Percentiles rank a stretch among this genome's conserved stretches.
phyloP scores from a whole-genome alignment of 2,888 invertebrate species.

The Pristionchus entomophagus region DNA sequence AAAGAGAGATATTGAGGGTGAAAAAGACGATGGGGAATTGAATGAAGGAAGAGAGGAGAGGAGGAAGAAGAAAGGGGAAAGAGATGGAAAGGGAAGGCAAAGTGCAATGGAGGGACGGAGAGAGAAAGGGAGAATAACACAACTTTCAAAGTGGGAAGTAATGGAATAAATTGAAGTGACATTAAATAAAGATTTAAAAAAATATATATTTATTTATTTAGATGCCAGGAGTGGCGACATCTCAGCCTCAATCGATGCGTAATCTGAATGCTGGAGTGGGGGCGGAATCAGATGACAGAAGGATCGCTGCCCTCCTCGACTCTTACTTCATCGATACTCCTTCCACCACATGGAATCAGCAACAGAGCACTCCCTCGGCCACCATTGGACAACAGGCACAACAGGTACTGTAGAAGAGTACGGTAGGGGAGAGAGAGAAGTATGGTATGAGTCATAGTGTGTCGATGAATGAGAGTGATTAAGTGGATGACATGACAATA shows the following conservation, averaged over 20 bases:
- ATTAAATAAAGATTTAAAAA: no score
- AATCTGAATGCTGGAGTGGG: neutral
- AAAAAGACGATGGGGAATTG: constrained; percentile 47
- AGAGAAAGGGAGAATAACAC: constrained; percentile 28
- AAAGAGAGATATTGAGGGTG: constrained; percentile 34
- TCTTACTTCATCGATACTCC: constrained; percentile 61
- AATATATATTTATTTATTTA: neutral
- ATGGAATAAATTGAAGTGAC: no score
- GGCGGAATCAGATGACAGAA: constrained; percentile 45
- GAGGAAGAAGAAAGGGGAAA: constrained; percentile 1
- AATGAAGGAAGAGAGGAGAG: constrained; percentile 37
- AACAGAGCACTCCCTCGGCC: neutral
- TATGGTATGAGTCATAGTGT: constrained; percentile 5
- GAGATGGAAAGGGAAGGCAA: constrained; percentile 8
- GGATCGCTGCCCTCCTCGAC: constrained; percentile 54
- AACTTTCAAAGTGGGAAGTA: neutral
- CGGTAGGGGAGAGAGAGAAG: neutral
- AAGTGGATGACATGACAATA: neutral
- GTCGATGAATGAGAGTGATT: neutral
- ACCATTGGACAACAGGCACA: constrained; percentile 40
- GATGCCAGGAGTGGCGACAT: constrained; percentile 45
- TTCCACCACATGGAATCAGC: constrained; percentile 23
- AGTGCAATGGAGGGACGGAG: constrained; percentile 18
- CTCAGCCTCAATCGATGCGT: constrained; percentile 44
- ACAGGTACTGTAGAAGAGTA: constrained; percentile 15